Evolutionary conservation across 2,888 invertebrate species (phyloP), one percentile per base, ranked within the genome.

Genomic region (Dynastes maya): DNA sequence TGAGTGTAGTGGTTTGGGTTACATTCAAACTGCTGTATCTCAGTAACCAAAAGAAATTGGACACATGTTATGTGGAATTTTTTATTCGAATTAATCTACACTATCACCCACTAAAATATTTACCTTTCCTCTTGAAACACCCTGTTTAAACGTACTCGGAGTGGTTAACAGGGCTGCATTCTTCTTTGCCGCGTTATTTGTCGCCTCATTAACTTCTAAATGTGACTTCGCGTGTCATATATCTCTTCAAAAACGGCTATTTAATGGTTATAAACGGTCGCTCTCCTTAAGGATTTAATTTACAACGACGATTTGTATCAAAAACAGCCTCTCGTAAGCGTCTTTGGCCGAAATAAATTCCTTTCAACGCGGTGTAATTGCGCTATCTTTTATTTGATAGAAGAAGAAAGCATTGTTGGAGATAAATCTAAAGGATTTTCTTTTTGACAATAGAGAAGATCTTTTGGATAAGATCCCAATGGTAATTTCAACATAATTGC

Each of bases 181-280:
- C 55, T 58, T 22, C 22, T 58, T 22, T 45, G 8, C 16, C 22
- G 8, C 22, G 16, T 58, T 22, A 58, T 58, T 58, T 58, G 27
- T 58, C 22, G 55, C 27, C 55, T 58, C 55, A 58, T 58, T 58
- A 58, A 58, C 55, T 58, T 22, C 22, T 22, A 58, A 55, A 58
- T 58, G 55, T 9, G 55, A 58, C 55, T 58, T 58, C 4, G 22
- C 22, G 55, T 58, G 22, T 58, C 22, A 58, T 58, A 58, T 22
- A 16, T 0, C 8, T 58, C 45, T 22, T 1, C 55, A 58, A 58
- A 58, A 58, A 58, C 22, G 55, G 8, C 5, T 22, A 4, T 22
- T 22, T 16, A 58, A 22, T 22, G 55, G 55, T 58, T 58, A 58
- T 58, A 58, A 58, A 58, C 55, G 55, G 9, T 58, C 55, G 8